Conservation (phyloP, 2,888 invertebrate species). For the Escarpia spicata region DNA sequence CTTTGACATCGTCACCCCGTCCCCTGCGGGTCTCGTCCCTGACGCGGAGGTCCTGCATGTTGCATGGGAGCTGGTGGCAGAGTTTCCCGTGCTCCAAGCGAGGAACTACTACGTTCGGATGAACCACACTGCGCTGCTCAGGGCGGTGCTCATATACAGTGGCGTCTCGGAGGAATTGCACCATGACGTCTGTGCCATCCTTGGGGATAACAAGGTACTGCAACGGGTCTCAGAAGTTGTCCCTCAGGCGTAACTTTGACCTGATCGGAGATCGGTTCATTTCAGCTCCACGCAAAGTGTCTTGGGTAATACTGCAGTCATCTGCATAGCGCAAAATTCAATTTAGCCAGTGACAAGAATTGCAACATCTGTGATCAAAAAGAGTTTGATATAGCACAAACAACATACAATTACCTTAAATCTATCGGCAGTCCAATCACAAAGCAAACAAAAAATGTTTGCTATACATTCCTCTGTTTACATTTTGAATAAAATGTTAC, state of each 20-base stretch:
- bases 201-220: conserved; percentile 49
- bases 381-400: no score
- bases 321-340: background rate
- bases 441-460: no score
- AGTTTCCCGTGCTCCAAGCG: conserved; percentile 72
- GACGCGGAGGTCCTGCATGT: conserved; percentile 88
- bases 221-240: background rate
- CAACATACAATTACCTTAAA: no score
- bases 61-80: conserved; percentile 78
- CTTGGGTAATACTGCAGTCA: no score
- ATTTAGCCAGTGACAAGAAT: no score
- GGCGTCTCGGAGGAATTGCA: conserved; percentile 76
- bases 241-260: background rate
- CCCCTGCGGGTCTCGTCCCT: conserved; percentile 71
- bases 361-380: no score
- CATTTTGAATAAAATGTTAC: no score
- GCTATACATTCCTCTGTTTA: no score
- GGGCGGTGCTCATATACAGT: conserved; percentile 81
- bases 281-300: no score
- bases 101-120: conserved; percentile 57
- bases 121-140: conserved; percentile 58
- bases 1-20: conserved; percentile 89
- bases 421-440: no score
- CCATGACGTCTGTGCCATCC: conserved; percentile 54
- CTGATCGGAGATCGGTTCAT: no score